phyloP scores from a whole-genome alignment of 2,797 vertebrate species.

The Lepilemur ruficaudatus region DNA sequence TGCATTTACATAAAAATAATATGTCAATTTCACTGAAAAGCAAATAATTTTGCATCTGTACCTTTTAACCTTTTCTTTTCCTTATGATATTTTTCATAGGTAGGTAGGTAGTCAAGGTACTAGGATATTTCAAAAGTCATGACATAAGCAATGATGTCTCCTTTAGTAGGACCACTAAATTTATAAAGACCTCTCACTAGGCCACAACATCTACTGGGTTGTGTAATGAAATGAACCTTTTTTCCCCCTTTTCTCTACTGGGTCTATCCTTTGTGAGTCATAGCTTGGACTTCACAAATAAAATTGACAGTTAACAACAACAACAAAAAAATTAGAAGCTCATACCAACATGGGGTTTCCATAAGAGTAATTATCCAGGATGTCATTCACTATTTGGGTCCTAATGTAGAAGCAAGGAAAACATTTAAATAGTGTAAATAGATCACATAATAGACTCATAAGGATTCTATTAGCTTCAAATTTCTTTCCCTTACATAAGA shows the following conservation, averaged over 20 bases:
- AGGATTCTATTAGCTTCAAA: not conserved
- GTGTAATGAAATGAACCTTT: not conserved
- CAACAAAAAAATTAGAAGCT: not conserved
- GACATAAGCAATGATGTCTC: not conserved
- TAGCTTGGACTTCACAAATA: not conserved
- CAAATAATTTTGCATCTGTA: slow-evolving; percentile 58
- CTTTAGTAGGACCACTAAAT: not conserved
- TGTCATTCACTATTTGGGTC: not conserved
- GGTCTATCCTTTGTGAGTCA: not conserved
- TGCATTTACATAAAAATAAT: slow-evolving; percentile 75
- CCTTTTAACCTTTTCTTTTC: slow-evolving; percentile 30
- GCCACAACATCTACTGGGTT: not conserved
- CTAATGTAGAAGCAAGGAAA: not conserved
- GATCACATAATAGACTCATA: not conserved
- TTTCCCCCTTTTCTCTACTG: not conserved
- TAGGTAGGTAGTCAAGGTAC: not conserved
- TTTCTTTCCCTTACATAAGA: not conserved
- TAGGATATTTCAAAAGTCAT: not conserved
- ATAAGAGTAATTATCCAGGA: not conserved
- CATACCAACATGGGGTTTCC: not conserved
- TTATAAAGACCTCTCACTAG: not conserved
- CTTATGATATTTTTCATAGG: not conserved
- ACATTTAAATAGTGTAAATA: not conserved
- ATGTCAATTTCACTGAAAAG: slow-evolving; percentile 74
- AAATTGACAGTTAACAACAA: not conserved